phyloP scores from a whole-genome alignment of 2,888 invertebrate genomes.

The Mesodorylaimus sp. region DNA sequence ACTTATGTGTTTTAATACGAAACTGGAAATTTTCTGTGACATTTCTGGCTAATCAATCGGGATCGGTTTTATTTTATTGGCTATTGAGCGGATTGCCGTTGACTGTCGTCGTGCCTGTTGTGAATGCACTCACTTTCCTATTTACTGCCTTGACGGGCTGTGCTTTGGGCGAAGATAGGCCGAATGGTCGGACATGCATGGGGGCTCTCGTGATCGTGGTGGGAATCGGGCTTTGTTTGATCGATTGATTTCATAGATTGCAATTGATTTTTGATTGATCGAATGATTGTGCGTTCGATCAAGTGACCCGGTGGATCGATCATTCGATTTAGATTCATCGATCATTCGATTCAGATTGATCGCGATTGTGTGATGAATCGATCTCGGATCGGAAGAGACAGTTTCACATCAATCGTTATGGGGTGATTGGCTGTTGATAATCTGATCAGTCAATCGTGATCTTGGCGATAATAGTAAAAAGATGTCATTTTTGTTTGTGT shows the following conservation, averaged over 20 bases:
- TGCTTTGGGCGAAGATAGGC: slow-evolving; percentile 3
- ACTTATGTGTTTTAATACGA: too few species aligned
- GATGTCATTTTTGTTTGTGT: too few species aligned
- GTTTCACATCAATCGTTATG: too few species aligned
- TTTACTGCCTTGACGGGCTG: slow-evolving; percentile 5
- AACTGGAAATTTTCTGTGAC: neutral
- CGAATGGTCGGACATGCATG: neutral
- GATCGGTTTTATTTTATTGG: neutral
- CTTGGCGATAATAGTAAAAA: too few species aligned
- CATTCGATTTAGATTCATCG: too few species aligned
- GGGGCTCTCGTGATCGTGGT: neutral
- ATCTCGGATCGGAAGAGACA: too few species aligned
- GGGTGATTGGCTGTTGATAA: too few species aligned
- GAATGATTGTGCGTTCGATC: too few species aligned
- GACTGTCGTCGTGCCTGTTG: slow-evolving; percentile 7
- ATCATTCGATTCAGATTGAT: too few species aligned
- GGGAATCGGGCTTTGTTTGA: neutral
- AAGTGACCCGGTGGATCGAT: too few species aligned
- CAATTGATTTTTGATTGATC: neutral
- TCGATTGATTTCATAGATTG: neutral
- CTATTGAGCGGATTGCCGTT: slow-evolving; percentile 8
- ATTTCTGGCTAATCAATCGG: neutral
- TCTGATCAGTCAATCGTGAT: too few species aligned
- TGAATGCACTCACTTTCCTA: slow-evolving; percentile 10
- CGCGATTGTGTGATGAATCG: too few species aligned